These are phyloP conservation scores for Sycophila texana DNA, from an alignment of 2,888 invertebrate genomes.

Conservation along the genomic window DNA sequence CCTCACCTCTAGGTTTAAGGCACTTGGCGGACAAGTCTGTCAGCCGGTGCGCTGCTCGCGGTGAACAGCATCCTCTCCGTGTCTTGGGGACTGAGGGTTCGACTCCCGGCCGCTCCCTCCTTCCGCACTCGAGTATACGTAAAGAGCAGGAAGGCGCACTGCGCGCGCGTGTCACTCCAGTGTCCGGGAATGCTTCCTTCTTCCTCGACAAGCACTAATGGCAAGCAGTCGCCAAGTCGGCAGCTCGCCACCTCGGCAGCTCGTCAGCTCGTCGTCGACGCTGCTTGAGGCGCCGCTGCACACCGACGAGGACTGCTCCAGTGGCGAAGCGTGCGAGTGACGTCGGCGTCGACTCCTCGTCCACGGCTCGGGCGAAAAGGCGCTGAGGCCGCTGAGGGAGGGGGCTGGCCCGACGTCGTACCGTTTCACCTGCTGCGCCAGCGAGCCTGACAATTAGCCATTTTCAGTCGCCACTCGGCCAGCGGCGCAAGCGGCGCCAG, in stretches of 20 bases:
- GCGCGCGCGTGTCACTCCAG: too few relatives aligned
- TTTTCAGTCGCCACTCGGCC: slow-evolving; percentile 70
- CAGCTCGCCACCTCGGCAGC: too few relatives aligned
- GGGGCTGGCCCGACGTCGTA: not conserved
- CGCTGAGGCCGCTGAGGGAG: not conserved
- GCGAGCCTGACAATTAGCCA: slow-evolving; percentile 73
- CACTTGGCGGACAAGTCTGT: slow-evolving; percentile 42
- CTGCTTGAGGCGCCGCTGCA: not conserved
- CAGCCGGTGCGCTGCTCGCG: slow-evolving; percentile 50
- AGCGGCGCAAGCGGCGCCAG: too few relatives aligned
- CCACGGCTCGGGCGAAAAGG: not conserved
- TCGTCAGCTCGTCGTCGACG: not conserved
- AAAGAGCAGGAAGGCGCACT: too few relatives aligned
- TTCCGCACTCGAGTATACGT: too few relatives aligned
- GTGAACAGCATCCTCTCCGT: slow-evolving; percentile 47
- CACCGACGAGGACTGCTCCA: not conserved
- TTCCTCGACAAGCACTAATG: too few relatives aligned
- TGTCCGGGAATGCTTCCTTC: too few relatives aligned
- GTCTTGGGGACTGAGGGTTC: too few relatives aligned
- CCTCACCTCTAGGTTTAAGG: not conserved
- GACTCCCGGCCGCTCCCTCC: too few relatives aligned
- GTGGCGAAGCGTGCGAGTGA: not conserved
- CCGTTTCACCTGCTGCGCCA: slow-evolving; percentile 72
- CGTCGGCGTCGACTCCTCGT: slow-evolving; percentile 19
- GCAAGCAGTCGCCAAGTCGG: too few relatives aligned